Evolutionary conservation across 2,113 vertebrate genomes (phyloP).

Genomic region (Nycticryphes semicollaris): DNA sequence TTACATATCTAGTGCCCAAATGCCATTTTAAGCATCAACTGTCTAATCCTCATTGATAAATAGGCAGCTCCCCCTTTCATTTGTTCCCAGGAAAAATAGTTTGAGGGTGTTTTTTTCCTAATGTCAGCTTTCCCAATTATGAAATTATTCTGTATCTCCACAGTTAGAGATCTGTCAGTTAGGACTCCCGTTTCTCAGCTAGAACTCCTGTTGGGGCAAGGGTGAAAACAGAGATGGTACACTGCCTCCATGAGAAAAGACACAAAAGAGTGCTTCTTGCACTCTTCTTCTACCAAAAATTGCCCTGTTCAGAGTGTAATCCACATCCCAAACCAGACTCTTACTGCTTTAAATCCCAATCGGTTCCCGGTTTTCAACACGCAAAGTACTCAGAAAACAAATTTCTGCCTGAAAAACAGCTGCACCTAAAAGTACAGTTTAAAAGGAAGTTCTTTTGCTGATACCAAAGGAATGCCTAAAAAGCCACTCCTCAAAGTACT

Average conservation of each 20-base stretch:
- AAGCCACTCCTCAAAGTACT: constrained; percentile 55
- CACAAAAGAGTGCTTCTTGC: background rate
- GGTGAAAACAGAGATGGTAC: background rate
- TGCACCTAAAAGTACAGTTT: background rate
- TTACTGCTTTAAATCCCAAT: background rate
- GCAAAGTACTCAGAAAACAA: background rate
- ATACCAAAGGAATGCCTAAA: constrained; percentile 35
- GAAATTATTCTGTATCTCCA: background rate
- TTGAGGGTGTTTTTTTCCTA: background rate
- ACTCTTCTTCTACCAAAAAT: background rate
- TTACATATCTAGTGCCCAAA: background rate
- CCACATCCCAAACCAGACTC: background rate
- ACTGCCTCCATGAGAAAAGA: background rate
- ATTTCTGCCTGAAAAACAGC: background rate
- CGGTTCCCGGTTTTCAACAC: background rate
- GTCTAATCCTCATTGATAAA: background rate
- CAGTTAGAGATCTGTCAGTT: background rate
- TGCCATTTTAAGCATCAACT: background rate
- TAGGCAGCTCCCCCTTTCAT: background rate
- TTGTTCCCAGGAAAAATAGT: background rate
- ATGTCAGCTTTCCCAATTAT: background rate
- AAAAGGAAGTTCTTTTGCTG: background rate
- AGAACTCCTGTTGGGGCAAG: background rate
- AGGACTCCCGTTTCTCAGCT: background rate
- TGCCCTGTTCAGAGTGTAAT: background rate